Base-by-base conservation (phyloP, 2,888 invertebrate genomes). In the Volucella bombylans region DNA sequence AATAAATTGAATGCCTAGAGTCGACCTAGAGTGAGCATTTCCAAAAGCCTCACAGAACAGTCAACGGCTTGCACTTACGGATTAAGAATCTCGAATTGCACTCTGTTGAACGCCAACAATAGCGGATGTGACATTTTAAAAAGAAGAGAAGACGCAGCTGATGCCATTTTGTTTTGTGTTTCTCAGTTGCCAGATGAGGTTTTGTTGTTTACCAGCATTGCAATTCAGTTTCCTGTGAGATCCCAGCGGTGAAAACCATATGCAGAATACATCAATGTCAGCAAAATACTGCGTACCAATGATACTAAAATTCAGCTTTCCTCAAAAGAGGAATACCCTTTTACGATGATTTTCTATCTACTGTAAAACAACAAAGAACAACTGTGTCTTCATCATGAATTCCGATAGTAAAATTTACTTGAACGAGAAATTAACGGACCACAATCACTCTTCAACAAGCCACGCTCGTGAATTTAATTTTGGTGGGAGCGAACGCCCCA, bases 391-490 rank as follows among this genome's bases (percentile, higher is more conserved):
- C 54, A 54, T 54, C 67, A 87, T 91, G 23, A 14, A 90, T 90
- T 57, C 93, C 93, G 2, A 23, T 23, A 23, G 2, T 3, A 23
- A 1, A 23, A 23, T 23, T 23, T 23, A 23, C n/a, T n/a, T n/a
- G n/a, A n/a, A n/a, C n/a, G n/a, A n/a, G n/a, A n/a, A n/a, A n/a
- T 23, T 23, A 3, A 23, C 23, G 23, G 23, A 3, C 23, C 23
- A 23, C 23, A 23, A 2, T 23, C 3, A 3, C 23, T 23, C 23
- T 1, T 23, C 23, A 23, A 23, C 1, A 23, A 23, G 23, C 23
- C n/a, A 23, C 23, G 23, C 23, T 1, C 23, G n/a, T n/a, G n/a
- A n/a, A n/a, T n/a, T n/a, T n/a, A n/a, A n/a, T n/a, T n/a, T n/a
- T n/a, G n/a, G n/a, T n/a, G n/a, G n/a, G n/a, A n/a, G n/a, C n/a